Evolutionary conservation across 2,797 vertebrate genomes (phyloP).

Genomic region (Morus bassanus): DNA sequence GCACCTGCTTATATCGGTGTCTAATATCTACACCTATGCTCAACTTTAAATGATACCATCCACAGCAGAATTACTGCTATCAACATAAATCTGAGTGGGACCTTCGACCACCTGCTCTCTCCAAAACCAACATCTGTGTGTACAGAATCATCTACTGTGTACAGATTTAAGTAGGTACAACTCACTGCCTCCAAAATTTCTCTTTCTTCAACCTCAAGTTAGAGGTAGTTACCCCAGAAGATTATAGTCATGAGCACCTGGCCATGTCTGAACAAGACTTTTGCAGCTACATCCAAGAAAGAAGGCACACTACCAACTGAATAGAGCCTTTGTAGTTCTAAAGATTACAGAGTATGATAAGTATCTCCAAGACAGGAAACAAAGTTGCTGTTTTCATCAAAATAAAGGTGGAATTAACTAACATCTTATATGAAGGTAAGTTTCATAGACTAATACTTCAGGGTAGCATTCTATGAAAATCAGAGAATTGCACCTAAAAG

Average conservation of each 20-base stretch:
- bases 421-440: fast-evolving
- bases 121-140: fast-evolving
- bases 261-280: not conserved
- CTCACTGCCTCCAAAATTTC: not conserved
- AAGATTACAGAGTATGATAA: not conserved
- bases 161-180: not conserved
- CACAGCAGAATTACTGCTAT: not conserved
- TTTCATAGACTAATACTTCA: not conserved
- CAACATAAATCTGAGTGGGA: not conserved
- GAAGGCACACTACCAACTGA: not conserved
- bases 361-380: not conserved
- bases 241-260: not conserved
- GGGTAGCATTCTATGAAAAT: not conserved
- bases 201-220: not conserved
- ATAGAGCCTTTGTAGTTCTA: not conserved
- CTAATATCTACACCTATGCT: not conserved
- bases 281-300: not conserved
- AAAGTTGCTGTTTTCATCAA: not conserved
- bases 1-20: not conserved
- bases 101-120: not conserved
- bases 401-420: not conserved
- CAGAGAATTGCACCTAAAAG: not conserved
- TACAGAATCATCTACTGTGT: not conserved
- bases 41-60: not conserved
- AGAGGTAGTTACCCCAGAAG: not conserved